These are phyloP conservation scores for Opisthograptis luteolata DNA, from an alignment of 2,888 invertebrate species.

Conservation along the genomic window DNA sequence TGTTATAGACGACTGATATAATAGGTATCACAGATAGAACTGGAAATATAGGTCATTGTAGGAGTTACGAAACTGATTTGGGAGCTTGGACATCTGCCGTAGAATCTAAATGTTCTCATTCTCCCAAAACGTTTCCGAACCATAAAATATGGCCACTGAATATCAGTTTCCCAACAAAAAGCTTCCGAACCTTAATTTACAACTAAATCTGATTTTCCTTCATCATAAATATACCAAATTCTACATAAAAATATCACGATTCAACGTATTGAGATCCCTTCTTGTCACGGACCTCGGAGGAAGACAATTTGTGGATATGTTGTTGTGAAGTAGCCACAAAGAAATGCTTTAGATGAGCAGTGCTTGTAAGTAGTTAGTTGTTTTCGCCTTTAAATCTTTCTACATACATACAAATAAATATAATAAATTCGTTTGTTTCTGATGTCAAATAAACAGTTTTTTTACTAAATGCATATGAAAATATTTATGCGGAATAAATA, in stretches of 20 bases:
- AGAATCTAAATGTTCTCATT: slow-evolving; percentile 4
- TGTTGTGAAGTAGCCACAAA: too few relatives aligned
- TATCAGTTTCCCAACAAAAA: slow-evolving; percentile 29
- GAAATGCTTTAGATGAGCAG: too few relatives aligned
- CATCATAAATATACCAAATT: slow-evolving; percentile 35
- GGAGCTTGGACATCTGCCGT: too few relatives aligned
- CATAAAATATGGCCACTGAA: slow-evolving; percentile 10
- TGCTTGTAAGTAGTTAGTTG: too few relatives aligned
- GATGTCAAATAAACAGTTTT: too few relatives aligned
- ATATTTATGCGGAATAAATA: too few relatives aligned
- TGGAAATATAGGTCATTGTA: slow-evolving; percentile 15
- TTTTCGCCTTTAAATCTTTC: too few relatives aligned
- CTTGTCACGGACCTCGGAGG: neutral
- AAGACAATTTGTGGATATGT: neutral
- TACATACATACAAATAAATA: too few relatives aligned
- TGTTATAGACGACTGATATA: slow-evolving; percentile 17
- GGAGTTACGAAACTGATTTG: neutral
- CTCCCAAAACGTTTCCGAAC: neutral
- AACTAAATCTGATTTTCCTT: slow-evolving; percentile 39
- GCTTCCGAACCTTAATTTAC: slow-evolving; percentile 33
- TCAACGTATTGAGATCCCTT: slow-evolving; percentile 32
- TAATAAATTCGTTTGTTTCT: too few relatives aligned
- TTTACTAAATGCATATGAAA: too few relatives aligned
- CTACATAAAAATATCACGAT: slow-evolving; percentile 48
- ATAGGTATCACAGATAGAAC: slow-evolving; percentile 6